phyloP scores from a whole-genome alignment of 2,888 invertebrate species.

The Trachelus iudaicus region DNA sequence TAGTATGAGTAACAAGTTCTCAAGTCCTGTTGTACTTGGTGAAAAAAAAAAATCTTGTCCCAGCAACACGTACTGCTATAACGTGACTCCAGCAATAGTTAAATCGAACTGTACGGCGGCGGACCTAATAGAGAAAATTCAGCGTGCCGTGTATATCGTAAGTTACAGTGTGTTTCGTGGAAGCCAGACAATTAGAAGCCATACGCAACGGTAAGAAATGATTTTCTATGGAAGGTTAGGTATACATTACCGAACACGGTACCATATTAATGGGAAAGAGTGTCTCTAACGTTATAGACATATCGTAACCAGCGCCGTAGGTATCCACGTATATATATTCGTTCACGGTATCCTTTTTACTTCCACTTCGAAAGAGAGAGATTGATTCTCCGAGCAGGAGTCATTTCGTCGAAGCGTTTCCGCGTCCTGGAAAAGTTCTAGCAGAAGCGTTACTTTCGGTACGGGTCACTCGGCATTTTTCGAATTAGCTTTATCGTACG shows the following conservation, averaged over 20 bases:
- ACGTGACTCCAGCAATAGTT: not conserved
- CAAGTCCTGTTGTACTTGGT: not conserved
- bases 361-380: not conserved
- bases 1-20: not conserved
- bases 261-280: not conserved
- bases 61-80: not conserved
- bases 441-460: not conserved
- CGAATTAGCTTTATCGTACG: not conserved
- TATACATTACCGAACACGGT: not conserved
- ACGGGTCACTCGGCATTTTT: not conserved
- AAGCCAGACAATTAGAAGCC: not conserved
- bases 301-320: not conserved
- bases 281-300: not conserved
- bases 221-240: not conserved
- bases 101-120: not conserved
- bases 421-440: not conserved
- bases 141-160: not conserved
- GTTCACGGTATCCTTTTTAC: not conserved
- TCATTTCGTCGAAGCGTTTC: not conserved
- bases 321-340: not conserved
- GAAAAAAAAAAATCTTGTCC: not conserved
- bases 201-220: not conserved
- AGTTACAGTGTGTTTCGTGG: not conserved
- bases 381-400: not conserved
- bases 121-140: not conserved